Percentiles rank a stretch among this genome's conserved stretches.
These are phyloP conservation scores for Sceloporus tristichus DNA, from an alignment of 2,113 vertebrate species.

Conservation along the genomic window DNA sequence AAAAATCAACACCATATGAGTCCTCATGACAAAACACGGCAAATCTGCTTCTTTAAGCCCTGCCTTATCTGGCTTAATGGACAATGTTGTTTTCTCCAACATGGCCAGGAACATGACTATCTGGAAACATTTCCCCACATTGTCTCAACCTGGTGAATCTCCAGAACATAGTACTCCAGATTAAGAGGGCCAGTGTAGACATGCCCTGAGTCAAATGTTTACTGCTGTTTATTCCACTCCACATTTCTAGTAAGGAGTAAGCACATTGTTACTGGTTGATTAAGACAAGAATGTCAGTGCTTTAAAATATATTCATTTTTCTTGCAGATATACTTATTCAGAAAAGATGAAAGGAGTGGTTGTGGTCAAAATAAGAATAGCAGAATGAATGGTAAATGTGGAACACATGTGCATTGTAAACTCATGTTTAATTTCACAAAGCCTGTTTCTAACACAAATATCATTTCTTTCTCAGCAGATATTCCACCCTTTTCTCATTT, in stretches of 20 bases:
- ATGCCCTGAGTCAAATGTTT: background rate
- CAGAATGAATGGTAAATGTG: slow-evolving; percentile 37
- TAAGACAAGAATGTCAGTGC: slow-evolving; percentile 42
- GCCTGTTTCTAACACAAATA: slow-evolving; percentile 30
- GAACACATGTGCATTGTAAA: background rate
- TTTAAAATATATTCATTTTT: slow-evolving; percentile 50
- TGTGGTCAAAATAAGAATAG: slow-evolving; percentile 20
- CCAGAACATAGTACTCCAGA: too few species aligned
- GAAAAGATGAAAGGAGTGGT: background rate
- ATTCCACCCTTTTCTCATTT: slow-evolving; percentile 32
- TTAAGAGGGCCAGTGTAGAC: too few species aligned
- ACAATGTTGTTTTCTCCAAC: too few species aligned
- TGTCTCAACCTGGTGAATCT: background rate
- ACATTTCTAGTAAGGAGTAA: too few species aligned
- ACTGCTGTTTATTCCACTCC: background rate
- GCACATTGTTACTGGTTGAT: background rate
- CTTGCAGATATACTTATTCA: slow-evolving; percentile 18
- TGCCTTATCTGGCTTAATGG: too few species aligned
- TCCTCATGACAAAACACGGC: too few species aligned
- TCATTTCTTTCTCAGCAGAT: slow-evolving; percentile 43
- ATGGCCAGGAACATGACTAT: background rate
- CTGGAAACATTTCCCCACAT: background rate
- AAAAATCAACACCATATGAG: too few species aligned
- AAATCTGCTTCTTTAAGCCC: too few species aligned
- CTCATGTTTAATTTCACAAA: slow-evolving; percentile 56